Evolutionary conservation across 1,140 invertebrate genomes (phyloP), one percentile per base, ranked within the genome.

Genomic region (Cherax destructor): DNA sequence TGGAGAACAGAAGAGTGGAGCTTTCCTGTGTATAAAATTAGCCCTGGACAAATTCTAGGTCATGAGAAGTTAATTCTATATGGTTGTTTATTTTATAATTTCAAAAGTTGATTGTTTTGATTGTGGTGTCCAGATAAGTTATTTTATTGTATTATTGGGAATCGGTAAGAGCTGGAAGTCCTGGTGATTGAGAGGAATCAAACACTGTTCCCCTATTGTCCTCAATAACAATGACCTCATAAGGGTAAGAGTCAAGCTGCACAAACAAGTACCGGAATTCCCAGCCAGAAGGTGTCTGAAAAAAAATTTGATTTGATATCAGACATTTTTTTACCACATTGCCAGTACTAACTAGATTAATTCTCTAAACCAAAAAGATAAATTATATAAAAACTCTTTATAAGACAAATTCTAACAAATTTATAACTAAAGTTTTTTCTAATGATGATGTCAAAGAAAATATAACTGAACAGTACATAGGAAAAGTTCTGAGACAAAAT

Each of bases 211-310:
- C 88, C 41, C 92, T 74, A 76, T 93, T 93, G 86, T 93, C 92
- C 72, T 93, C 88, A 47, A 93, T 59, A 3, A 93, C 92, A 59
- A 93, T 91, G 16, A 93, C 92, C 52, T 93, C 89, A 24, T 93
- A 95, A 79, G 96, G 96, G 94, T 97, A 96, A 93, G 97, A 96
- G 94, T 98, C 97, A 11, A 98, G 94, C 95, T 98, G 96, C 2
- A 98, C 96, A 94, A 98, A 96, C 56, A 99, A 94, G 94, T 98
- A 98, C 92, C 96, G 95, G 94, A 97, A 98, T 91, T 97, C 96
- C 94, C 96, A 98, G 77, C 97, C 96, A 7, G 97, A 97, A 93
- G 95, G 95, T 59, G 96, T 95, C 95, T 97, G 96, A 97, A 98
- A 94, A 77, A 96, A 96, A 6, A 30, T 30, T 6, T 96, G 6